Conservation (phyloP, 2,797 vertebrate genomes). For the Chiloscyllium punctatum region DNA sequence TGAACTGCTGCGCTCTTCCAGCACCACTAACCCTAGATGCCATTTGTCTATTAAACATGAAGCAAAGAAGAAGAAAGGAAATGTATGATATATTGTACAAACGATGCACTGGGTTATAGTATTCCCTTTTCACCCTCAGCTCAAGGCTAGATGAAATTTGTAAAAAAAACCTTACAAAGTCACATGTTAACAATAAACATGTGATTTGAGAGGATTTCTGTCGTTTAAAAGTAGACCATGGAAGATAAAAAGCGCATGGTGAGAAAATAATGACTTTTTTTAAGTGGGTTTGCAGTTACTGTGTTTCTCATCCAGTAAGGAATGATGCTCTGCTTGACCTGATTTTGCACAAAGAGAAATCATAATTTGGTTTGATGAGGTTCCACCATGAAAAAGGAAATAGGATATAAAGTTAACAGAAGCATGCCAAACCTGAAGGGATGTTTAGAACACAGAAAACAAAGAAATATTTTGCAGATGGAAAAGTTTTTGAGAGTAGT, state of each 20-base stretch:
- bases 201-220: background rate
- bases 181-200: background rate
- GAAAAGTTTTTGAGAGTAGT: no score
- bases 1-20: no score
- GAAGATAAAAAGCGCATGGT: background rate
- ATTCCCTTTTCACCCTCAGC: background rate
- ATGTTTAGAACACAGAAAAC: background rate
- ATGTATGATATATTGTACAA: background rate
- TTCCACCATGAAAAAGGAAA: background rate
- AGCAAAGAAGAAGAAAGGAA: background rate
- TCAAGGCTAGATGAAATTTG: background rate
- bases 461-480: no score
- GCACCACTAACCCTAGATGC: no score
- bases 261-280: background rate
- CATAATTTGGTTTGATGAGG: background rate
- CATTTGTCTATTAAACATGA: background rate
- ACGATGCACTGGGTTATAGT: background rate
- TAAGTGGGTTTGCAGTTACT: background rate
- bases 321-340: background rate
- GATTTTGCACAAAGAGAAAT: background rate
- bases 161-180: background rate
- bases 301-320: background rate
- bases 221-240: background rate
- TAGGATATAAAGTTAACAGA: background rate
- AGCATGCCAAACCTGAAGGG: background rate